Base-by-base conservation (phyloP, 2,797 vertebrate species). In the Eulemur mongoz region DNA sequence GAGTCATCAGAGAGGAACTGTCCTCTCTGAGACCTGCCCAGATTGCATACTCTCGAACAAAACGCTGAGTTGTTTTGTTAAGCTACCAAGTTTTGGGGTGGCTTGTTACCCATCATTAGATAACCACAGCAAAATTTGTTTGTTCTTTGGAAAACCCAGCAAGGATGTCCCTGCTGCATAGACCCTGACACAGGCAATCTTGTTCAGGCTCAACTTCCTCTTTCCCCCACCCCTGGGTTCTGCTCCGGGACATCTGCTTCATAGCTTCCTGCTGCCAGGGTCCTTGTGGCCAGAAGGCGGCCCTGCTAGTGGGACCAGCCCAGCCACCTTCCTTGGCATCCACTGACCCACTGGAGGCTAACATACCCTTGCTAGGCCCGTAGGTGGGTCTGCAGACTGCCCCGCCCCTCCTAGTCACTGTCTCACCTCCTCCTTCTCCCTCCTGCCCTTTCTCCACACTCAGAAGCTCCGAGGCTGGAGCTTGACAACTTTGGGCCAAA, bases 331-430 rank as follows among this genome's bases (percentile, higher is more conserved):
- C 15, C 17, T 0, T 23, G 17, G 32, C 11, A 10, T 22, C 14
- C 63, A 12, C 10, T 1, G 45, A 7, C 6, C 43, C 9, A 4
- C 0, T 1, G 48, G 23, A 81, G 17, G 50, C 25, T 30, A 54
- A 59, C 12, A 7, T 38, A 27, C 15, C 32, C 32, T 72, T 32
- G 10, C 32, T 18, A 27, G n/a, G 9, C 40, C 11, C 9, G 20
- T 25, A 14, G 48, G 12, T 4, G 25, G 5, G 43, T 18, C 75
- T 59, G 30, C 30, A 63, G 30, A 5, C 2, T 25, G 3, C 61
- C 27, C 61, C 5, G 2, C 61, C 61, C 30, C 27, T 67, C 32
- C 32, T 20, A 0, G 38, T 48, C 38, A 54, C 35, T 9, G 1
- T 48, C 38, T 22, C 20, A 43, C 23, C 2, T 25, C 83, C 50